These are phyloP conservation scores for Leptodirus hochenwartii DNA, from an alignment of 2,888 invertebrate genomes.

Conservation along the genomic window DNA sequence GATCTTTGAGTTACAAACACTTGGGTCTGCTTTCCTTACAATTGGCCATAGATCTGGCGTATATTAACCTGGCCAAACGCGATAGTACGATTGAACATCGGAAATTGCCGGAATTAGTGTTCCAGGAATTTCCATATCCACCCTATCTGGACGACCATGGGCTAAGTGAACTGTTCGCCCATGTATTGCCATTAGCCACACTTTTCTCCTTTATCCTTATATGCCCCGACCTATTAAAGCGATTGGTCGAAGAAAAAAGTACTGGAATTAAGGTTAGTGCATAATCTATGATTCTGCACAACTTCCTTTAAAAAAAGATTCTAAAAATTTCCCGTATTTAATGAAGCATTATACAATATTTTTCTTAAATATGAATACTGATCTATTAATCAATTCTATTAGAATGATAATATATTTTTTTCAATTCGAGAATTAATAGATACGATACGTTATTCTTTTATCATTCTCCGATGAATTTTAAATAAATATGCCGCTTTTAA, in stretches of 20 bases:
- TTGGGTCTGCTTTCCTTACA: slow-evolving; percentile 38
- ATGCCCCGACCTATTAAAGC: slow-evolving; percentile 33
- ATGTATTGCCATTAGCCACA: slow-evolving; percentile 25
- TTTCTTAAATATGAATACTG: too few relatives aligned
- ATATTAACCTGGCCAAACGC: too few relatives aligned
- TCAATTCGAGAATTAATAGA: too few relatives aligned
- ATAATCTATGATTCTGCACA: slow-evolving; percentile 3
- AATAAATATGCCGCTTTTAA: too few relatives aligned
- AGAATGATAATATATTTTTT: too few relatives aligned
- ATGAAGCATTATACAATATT: too few relatives aligned
- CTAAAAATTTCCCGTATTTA: too few relatives aligned
- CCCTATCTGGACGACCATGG: slow-evolving; percentile 22
- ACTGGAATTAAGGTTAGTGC: slow-evolving; percentile 37
- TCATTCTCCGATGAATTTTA: too few relatives aligned
- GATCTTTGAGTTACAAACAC: slow-evolving; percentile 26
- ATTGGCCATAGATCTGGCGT: slow-evolving; percentile 38
- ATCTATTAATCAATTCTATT: too few relatives aligned
- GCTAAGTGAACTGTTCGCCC: slow-evolving; percentile 19
- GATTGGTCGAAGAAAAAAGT: slow-evolving; percentile 39
- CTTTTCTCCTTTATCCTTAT: slow-evolving; percentile 30
- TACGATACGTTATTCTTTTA: too few relatives aligned
- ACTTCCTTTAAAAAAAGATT: too few relatives aligned
- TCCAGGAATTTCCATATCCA: slow-evolving; percentile 39
- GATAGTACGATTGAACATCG: slow-evolving; percentile 8
- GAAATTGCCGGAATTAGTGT: slow-evolving; percentile 17